phyloP scores from a whole-genome alignment of 2,113 vertebrate genomes.

The Lanius ludovicianus region DNA sequence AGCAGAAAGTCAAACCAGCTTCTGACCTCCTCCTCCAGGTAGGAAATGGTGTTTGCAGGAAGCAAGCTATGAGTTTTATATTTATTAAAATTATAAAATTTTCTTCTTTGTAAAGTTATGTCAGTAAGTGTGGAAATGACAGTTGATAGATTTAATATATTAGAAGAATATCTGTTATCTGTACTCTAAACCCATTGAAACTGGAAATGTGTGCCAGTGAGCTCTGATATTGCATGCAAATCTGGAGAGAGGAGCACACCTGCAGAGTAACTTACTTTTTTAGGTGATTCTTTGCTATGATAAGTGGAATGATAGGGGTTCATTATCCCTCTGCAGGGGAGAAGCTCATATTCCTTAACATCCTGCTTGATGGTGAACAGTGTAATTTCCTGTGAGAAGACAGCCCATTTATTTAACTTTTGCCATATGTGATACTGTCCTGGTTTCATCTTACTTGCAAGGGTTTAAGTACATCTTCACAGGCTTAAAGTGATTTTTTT shows the following conservation, averaged over 20 bases:
- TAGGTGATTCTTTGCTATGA: background rate
- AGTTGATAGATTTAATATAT: background rate
- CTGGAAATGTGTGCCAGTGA: background rate
- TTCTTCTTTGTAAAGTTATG: background rate
- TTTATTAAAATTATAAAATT: background rate
- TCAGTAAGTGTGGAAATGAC: background rate
- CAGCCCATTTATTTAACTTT: slow-evolving; percentile 55
- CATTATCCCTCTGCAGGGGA: slow-evolving; percentile 57
- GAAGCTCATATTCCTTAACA: slow-evolving; percentile 26
- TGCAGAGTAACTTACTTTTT: slow-evolving; percentile 26
- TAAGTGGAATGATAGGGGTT: slow-evolving; percentile 28
- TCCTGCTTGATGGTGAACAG: slow-evolving; percentile 31
- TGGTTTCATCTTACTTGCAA: background rate
- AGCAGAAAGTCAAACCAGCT: slow-evolving; percentile 86
- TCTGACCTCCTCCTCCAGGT: slow-evolving; percentile 92
- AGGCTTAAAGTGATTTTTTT: background rate
- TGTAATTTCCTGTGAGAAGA: slow-evolving; percentile 48
- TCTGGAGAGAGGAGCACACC: slow-evolving; percentile 11
- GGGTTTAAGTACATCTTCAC: background rate
- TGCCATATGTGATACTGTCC: background rate
- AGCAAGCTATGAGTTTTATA: background rate
- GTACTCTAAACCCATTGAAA: background rate
- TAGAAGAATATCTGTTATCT: slow-evolving; percentile 2
- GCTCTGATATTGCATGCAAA: background rate
- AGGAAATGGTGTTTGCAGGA: slow-evolving; percentile 32